Conservation (phyloP, 2,888 invertebrate genomes). For the Flexamia atlantica region DNA sequence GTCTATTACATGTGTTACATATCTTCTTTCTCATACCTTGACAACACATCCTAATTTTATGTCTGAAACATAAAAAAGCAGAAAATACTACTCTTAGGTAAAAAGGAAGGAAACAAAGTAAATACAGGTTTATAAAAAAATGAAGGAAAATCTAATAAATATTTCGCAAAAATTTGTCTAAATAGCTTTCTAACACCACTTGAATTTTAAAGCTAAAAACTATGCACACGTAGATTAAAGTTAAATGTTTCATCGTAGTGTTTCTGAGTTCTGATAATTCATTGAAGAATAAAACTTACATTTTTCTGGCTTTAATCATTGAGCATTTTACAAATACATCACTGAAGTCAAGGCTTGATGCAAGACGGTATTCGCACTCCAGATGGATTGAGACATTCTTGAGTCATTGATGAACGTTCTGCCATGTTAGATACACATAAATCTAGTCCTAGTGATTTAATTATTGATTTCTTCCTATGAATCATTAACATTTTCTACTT, state of each 20-base stretch:
- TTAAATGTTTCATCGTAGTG: slow-evolving; percentile 24
- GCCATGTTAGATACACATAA: too few species aligned
- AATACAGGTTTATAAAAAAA: too few species aligned
- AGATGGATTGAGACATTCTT: slow-evolving; percentile 10
- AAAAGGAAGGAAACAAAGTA: too few species aligned
- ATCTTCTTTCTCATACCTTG: too few species aligned
- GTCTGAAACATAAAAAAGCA: too few species aligned
- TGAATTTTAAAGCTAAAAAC: neutral
- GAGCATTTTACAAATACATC: slow-evolving; percentile 24
- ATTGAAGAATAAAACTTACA: slow-evolving; percentile 34
- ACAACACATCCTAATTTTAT: too few species aligned
- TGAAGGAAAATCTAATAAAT: too few species aligned
- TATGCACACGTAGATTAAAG: slow-evolving; percentile 17
- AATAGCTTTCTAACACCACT: neutral
- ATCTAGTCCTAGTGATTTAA: too few species aligned
- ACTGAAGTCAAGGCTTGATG: slow-evolving; percentile 42
- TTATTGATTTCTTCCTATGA: too few species aligned
- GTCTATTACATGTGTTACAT: too few species aligned
- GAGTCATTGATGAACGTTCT: slow-evolving; percentile 40
- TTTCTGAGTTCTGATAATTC: slow-evolving; percentile 13
- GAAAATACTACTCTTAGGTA: too few species aligned
- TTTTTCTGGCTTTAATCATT: slow-evolving; percentile 34
- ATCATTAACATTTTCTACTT: too few species aligned
- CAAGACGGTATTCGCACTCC: slow-evolving; percentile 31
- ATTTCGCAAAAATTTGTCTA: neutral